Evolutionary conservation across 2,797 vertebrate species (phyloP), one percentile per base, ranked within the genome.

Genomic region (Myotis vivesi): DNA sequence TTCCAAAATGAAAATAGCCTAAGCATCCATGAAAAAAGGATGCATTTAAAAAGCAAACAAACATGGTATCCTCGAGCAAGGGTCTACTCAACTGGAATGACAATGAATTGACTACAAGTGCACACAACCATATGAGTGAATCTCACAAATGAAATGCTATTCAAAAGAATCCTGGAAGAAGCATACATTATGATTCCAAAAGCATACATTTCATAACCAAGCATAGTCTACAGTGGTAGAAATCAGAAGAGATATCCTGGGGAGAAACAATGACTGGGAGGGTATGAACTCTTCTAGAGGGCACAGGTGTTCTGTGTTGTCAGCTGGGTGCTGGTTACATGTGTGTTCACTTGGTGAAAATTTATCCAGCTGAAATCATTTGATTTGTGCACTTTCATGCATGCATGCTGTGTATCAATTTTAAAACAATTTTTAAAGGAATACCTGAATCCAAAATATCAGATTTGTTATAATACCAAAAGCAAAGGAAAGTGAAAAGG

Each of bases 41-140:
- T 59, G 82, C 30, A 87, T 90, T 55, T 33, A 68, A 68, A 36
- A 20, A 68, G 59, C 28, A 93, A 85, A 90, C 51, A 86, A 92
- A 82, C 9, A 79, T 33, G 22, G 36, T 36, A 53, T 41, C 59
- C 16, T 38, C 12, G 5, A 83, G 66, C 22, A 91, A 75, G 7
- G 9, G 25, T 72, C 59, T 64, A 68, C 13, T 68, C 79, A 20
- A 66, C 6, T 75, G 9, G 30, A 91, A 75, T 28, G 44, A 79
- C n/a, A 86, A 55, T 79, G 41, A 82, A 77, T 1, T n/a, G 17
- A 77, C n/a, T 71, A 49, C 7, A 64, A 55, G 17, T 19, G 68
- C 22, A 68, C 30, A 90, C 1, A 68, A 20, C 8, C 30, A 44
- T 19, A 38, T 8, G 13, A 25, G 41, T 59, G 62, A 57, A 87